Conservation (phyloP, 2,888 invertebrate genomes). For the Tetramorium bicarinatum region DNA sequence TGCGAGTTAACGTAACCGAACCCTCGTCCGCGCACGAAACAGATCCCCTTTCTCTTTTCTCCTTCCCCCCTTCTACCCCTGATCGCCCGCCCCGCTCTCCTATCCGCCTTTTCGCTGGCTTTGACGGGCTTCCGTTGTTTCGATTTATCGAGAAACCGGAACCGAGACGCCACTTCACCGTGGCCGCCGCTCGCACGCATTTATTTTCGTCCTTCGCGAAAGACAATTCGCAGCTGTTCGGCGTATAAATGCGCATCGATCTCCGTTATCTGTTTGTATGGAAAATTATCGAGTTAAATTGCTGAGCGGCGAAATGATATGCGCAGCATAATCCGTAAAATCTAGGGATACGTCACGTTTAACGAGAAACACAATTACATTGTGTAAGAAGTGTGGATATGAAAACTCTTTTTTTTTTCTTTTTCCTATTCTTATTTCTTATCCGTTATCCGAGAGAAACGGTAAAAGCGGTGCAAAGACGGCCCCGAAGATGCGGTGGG, state of each 20-base stretch:
- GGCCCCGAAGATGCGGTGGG: slow-evolving; percentile 26
- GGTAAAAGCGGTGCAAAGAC: slow-evolving; percentile 66
- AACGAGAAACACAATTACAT: too few species aligned
- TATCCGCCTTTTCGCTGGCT: slow-evolving; percentile 38
- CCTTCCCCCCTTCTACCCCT: slow-evolving; percentile 16
- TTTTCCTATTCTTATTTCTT: not conserved
- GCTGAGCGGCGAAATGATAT: too few species aligned
- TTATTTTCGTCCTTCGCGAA: slow-evolving; percentile 20
- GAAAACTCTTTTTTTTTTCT: not conserved
- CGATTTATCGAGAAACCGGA: slow-evolving; percentile 86
- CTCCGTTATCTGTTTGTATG: not conserved
- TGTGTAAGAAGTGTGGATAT: not conserved
- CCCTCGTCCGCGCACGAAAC: slow-evolving; percentile 67
- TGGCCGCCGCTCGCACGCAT: not conserved
- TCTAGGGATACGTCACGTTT: not conserved
- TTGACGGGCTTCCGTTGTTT: slow-evolving; percentile 80
- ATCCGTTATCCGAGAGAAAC: slow-evolving; percentile 63
- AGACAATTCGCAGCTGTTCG: slow-evolving; percentile 16
- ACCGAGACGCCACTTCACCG: slow-evolving; percentile 67
- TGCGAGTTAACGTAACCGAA: slow-evolving; percentile 71
- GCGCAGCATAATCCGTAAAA: not conserved
- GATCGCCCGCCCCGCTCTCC: slow-evolving; percentile 29
- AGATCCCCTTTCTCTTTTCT: slow-evolving; percentile 40
- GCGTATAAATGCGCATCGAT: not conserved
- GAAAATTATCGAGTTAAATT: not conserved